Base-by-base conservation (phyloP, 2,113 vertebrate genomes). In the Amphiprion ocellaris region DNA sequence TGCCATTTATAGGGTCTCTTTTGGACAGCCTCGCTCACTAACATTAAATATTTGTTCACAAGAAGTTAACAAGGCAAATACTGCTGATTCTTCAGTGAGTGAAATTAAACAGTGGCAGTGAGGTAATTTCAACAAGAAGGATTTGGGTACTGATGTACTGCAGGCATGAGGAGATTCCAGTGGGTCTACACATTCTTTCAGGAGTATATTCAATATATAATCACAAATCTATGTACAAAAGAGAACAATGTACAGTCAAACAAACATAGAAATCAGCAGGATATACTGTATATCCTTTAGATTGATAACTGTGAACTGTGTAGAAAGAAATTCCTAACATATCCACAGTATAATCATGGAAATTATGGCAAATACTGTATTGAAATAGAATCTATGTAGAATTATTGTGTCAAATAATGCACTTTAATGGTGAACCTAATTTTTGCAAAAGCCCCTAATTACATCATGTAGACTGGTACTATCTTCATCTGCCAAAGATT, bases 401-500 rank as follows among this genome's bases (percentile, higher is more conserved):
- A 79, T 78, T 77, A 87, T 62, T 70, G 84, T 92, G 92, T 93
- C 84, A 90, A 90, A 87, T 70, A 71, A 86, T 46, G 89, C 93
- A 95, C 93, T 94, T 94, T 94, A 93, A 87, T 83, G 60, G 80
- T 87, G 66, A 85, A 81, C 66, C 53, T 90, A 60, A 77, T 81
- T 83, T 82, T 77, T 82, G 76, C 70, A 63, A 71, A 26, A 64
- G 68, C 84, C 85, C 84, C 49, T 77, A 59, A 85, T 69, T 77
- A 69, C 77, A 87, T 73, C 61, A 28, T 64, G 71, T 84, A 66
- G 78, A 90, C 76, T 81, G 79, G 74, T 78, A 77, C 66, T 77
- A 83, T 88, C 74, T 85, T 83, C 68, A 84, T 89, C 89, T 93
- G 93, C 93, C 92, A 94, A 94, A 94, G 90, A 92, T 74, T 73